Conservation (phyloP, 1,140 invertebrate genomes). For the Cyphomyrmex costatus region DNA sequence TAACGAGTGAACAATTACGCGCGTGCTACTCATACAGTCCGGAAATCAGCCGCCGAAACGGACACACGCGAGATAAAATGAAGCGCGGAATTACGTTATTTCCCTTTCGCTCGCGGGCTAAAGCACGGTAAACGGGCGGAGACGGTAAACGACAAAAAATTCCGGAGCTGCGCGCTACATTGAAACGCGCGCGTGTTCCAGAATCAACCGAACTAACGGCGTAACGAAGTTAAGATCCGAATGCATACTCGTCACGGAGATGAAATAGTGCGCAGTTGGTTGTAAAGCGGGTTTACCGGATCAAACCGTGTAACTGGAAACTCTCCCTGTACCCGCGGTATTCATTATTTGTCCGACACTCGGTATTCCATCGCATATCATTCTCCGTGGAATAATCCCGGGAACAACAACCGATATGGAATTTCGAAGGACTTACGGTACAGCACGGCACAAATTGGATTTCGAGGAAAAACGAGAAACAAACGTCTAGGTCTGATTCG, state of each 20-base stretch:
- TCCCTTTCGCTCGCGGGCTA: not conserved
- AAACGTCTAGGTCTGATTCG: not conserved
- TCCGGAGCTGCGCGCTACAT: not conserved
- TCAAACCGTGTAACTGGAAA: constrained; percentile 56
- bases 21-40: constrained; percentile 30
- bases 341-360: constrained; percentile 54
- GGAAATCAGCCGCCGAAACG: constrained; percentile 39
- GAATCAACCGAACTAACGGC: constrained; percentile 43
- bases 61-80: constrained; percentile 30
- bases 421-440: constrained; percentile 23
- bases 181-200: not conserved
- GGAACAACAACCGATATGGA: constrained; percentile 18
- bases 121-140: not conserved
- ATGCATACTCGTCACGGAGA: constrained; percentile 51
- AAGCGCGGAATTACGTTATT: constrained; percentile 41
- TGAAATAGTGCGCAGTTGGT: constrained; percentile 55
- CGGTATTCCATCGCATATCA: constrained; percentile 43
- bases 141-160: constrained; percentile 26
- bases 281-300: constrained; percentile 51
- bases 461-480: constrained; percentile 26
- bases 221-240: constrained; percentile 60
- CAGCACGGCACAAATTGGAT: not conserved
- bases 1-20: constrained; percentile 54
- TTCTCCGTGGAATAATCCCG: constrained; percentile 34
- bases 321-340: constrained; percentile 11